Conservation (phyloP, 2,113 vertebrate species). For the Actenoides lindsayi region DNA sequence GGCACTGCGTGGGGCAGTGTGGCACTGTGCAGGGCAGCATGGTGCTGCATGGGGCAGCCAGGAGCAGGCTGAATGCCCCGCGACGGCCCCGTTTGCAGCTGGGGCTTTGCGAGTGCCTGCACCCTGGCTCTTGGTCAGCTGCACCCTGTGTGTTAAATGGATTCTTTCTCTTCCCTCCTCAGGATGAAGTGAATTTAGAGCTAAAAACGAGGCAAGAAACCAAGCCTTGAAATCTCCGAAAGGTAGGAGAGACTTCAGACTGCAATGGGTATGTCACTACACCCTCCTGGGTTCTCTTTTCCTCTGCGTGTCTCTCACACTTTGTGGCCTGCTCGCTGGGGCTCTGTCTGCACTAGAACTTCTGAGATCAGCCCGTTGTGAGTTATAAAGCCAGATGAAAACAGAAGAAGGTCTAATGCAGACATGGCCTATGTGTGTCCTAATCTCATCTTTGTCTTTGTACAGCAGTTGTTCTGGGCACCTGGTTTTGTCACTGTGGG, state of each 20-base stretch:
- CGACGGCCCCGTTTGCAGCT: neutral
- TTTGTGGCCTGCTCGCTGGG: neutral
- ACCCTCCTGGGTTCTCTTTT: constrained; percentile 61
- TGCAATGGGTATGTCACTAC: constrained; percentile 72
- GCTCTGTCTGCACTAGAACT: constrained; percentile 13
- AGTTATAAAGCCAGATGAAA: neutral
- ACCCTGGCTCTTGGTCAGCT: neutral
- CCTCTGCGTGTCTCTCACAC: constrained; percentile 19
- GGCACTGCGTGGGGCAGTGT: too few species aligned
- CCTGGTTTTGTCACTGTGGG: neutral
- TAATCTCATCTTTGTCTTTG: constrained; percentile 19
- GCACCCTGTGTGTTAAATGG: neutral
- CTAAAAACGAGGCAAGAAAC: constrained; percentile 54
- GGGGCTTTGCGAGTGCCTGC: neutral
- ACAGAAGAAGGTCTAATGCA: constrained; percentile 3
- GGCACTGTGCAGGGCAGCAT: too few species aligned
- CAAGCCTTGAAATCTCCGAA: constrained; percentile 65
- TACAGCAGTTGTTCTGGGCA: neutral
- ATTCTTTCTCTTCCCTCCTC: constrained; percentile 27
- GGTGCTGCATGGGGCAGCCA: neutral
- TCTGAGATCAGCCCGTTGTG: neutral
- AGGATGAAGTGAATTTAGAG: constrained; percentile 79
- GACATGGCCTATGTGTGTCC: neutral
- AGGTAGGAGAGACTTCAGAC: constrained; percentile 72
- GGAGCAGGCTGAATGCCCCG: neutral